Evolutionary conservation across 2,797 vertebrate species (phyloP).

Genomic region (Gobio occitaniae): DNA sequence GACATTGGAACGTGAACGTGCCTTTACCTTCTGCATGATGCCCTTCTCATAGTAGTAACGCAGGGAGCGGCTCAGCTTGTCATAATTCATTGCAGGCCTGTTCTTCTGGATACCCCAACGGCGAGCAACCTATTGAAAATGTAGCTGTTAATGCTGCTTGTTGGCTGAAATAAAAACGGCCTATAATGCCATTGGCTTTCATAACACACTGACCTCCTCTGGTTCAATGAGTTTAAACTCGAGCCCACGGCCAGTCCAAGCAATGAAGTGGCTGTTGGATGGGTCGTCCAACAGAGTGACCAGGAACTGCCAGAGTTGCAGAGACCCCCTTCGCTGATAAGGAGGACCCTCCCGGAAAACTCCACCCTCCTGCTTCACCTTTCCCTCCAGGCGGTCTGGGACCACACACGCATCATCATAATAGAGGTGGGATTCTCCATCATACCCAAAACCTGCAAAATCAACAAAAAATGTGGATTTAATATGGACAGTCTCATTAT

Average conservation of each 20-base stretch:
- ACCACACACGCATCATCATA: constrained; percentile 93
- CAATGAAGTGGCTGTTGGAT: constrained; percentile 89
- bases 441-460: constrained; percentile 81
- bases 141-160: background rate
- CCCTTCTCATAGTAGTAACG: constrained; percentile 93
- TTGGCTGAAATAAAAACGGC: background rate
- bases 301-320: constrained; percentile 97
- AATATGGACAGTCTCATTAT: background rate
- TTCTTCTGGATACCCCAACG: constrained; percentile 98
- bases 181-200: background rate
- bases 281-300: constrained; percentile 93
- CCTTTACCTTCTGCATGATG: constrained; percentile 83
- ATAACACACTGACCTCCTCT: constrained; percentile 84
- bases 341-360: constrained; percentile 86
- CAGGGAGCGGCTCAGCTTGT: constrained; percentile 94
- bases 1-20: constrained; percentile 64
- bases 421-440: constrained; percentile 86
- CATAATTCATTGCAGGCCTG: constrained; percentile 96
- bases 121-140: constrained; percentile 85
- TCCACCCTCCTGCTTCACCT: constrained; percentile 73
- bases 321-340: constrained; percentile 91
- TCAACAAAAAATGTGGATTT: background rate
- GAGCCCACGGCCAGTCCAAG: constrained; percentile 95
- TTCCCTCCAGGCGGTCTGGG: constrained; percentile 90
- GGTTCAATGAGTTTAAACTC: constrained; percentile 96